A percentile compares a stretch with the other conserved stretches of the same genome.
Conservation (phyloP, 2,113 vertebrate genomes). For the Nipponia nippon region DNA sequence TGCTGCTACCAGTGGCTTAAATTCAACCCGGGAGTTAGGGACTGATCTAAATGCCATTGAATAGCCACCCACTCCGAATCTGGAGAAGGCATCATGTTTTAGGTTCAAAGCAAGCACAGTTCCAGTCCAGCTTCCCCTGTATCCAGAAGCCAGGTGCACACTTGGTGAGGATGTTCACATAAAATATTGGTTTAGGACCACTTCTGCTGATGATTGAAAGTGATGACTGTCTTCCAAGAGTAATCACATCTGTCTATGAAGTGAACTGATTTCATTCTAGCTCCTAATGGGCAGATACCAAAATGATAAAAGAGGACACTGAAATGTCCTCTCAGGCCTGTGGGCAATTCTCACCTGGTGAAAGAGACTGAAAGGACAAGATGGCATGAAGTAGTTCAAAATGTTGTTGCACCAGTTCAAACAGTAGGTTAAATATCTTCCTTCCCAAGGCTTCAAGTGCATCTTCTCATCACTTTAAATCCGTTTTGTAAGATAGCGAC, state of each 20-base stretch:
- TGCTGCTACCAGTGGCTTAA: not conserved
- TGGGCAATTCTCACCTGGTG: not conserved
- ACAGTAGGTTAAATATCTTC: not conserved
- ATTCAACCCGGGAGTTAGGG: not conserved
- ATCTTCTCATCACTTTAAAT: not conserved
- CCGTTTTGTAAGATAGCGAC: not conserved
- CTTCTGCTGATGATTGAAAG: not conserved
- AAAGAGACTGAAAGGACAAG: not conserved
- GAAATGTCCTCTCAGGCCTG: not conserved
- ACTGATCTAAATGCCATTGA: not conserved
- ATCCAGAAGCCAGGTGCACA: not conserved
- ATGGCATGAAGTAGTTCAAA: not conserved
- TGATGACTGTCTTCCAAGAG: not conserved
- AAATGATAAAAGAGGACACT: not conserved
- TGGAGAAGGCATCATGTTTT: not conserved
- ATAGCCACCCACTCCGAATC: not conserved
- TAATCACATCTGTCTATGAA: not conserved
- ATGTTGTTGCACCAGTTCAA: not conserved
- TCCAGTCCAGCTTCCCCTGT: not conserved
- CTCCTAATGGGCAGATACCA: not conserved
- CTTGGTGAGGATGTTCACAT: not conserved
- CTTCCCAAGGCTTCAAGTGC: not conserved
- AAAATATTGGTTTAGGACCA: not conserved
- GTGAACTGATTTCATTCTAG: not conserved
- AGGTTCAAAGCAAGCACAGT: not conserved